These are phyloP conservation scores for Scomber colias DNA, from an alignment of 2,113 vertebrate genomes.

Conservation along the genomic window DNA sequence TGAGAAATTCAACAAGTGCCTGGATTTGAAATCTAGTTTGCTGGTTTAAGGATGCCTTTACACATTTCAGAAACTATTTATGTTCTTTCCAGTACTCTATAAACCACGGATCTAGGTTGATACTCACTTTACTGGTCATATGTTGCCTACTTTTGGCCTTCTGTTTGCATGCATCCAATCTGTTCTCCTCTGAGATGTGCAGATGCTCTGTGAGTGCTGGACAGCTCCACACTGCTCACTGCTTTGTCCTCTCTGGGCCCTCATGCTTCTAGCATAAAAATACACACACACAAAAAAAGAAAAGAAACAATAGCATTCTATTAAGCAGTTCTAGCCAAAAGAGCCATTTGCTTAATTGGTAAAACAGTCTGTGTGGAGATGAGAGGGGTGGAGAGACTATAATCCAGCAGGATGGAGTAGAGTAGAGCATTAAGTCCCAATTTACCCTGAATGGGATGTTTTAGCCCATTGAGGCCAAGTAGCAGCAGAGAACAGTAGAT, in stretches of 20 bases:
- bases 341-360: conserved; percentile 78
- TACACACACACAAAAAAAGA: conserved; percentile 5
- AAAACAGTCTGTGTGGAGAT: conserved; percentile 55
- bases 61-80: neutral
- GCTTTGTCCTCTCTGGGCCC: neutral
- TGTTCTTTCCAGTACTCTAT: neutral
- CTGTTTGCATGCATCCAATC: conserved; percentile 32
- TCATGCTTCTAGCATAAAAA: neutral
- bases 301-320: conserved; percentile 38
- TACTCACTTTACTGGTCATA: conserved; percentile 5
- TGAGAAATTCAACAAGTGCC: conserved; percentile 9
- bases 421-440: conserved; percentile 66
- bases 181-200: conserved; percentile 31
- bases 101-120: neutral
- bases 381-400: conserved; percentile 55
- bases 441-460: conserved; percentile 66
- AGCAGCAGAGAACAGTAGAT: conserved; percentile 30
- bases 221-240: conserved; percentile 24
- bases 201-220: conserved; percentile 17
- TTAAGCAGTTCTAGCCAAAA: conserved; percentile 60
- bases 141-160: conserved; percentile 31
- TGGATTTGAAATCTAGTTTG: neutral
- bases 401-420: conserved; percentile 73
- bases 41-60: neutral
- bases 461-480: conserved; percentile 53